phyloP scores from a whole-genome alignment of 2,888 invertebrate genomes.

The Lordiphosa fenestrarum region DNA sequence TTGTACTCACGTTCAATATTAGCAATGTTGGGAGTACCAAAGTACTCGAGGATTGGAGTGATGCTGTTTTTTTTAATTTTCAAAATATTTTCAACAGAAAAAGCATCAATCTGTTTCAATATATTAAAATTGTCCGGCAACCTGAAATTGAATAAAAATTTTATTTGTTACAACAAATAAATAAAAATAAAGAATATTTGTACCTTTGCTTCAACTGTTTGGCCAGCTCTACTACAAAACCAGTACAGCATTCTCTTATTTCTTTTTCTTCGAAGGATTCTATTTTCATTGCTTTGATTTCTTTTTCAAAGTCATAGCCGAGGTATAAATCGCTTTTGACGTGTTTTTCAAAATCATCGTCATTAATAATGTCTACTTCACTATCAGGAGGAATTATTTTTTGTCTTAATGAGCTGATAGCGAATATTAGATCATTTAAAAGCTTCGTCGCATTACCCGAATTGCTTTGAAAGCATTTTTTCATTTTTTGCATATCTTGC shows the following conservation, averaged over 20 bases:
- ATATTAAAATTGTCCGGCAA: too few relatives aligned
- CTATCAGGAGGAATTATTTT: slow-evolving; percentile 5
- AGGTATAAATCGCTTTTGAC: too few relatives aligned
- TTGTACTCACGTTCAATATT: too few relatives aligned
- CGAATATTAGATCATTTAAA: not conserved
- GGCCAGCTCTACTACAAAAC: slow-evolving; percentile 1
- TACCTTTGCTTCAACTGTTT: slow-evolving; percentile 5
- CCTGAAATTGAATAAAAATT: too few relatives aligned
- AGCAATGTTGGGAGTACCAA: too few relatives aligned
- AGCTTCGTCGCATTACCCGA: not conserved
- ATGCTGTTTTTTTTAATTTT: too few relatives aligned
- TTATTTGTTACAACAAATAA: too few relatives aligned
- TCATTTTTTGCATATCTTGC: not conserved
- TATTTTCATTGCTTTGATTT: not conserved
- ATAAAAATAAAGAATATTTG: too few relatives aligned
- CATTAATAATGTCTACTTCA: not conserved
- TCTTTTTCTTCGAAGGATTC: not conserved
- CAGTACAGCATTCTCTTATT: not conserved
- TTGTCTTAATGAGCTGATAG: slow-evolving; percentile 3
- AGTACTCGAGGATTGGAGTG: too few relatives aligned
- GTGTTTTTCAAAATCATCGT: too few relatives aligned
- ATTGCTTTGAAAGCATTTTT: slow-evolving; percentile 14
- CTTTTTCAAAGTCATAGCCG: too few relatives aligned
- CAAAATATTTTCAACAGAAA: not conserved
- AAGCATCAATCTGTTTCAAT: too few relatives aligned